Evolutionary conservation across 2,797 vertebrate genomes (phyloP).

Genomic region (Enteromius thamalakanensis): DNA sequence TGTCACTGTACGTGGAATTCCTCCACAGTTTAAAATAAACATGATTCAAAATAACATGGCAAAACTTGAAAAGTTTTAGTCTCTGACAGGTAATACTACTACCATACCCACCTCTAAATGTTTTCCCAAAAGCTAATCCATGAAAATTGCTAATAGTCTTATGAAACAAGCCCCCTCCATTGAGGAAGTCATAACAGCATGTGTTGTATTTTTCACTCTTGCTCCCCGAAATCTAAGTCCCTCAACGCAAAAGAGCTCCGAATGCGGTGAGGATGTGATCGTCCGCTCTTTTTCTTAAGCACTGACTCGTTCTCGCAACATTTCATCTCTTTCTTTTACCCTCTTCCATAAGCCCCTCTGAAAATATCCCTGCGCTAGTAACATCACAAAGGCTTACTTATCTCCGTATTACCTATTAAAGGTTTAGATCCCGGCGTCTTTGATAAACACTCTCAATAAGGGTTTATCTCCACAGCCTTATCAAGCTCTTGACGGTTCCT

Average conservation of each 20-base stretch:
- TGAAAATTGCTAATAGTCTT: conserved; percentile 72
- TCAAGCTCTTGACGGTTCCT: conserved; percentile 80
- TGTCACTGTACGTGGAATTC: background rate
- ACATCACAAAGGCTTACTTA: conserved; percentile 85
- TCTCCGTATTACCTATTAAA: conserved; percentile 86
- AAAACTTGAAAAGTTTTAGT: background rate
- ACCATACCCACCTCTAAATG: conserved; percentile 56
- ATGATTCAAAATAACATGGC: background rate
- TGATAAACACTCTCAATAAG: conserved; percentile 84
- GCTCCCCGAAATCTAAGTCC: conserved; percentile 48
- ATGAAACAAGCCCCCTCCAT: conserved; percentile 62
- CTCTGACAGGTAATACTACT: conserved; percentile 67
- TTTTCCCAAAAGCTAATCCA: conserved; percentile 67
- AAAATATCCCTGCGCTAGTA: conserved; percentile 79
- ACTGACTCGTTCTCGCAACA: conserved; percentile 51
- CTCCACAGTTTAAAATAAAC: background rate
- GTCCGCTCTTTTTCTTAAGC: conserved; percentile 56
- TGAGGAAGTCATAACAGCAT: conserved; percentile 57
- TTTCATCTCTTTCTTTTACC: conserved; percentile 56
- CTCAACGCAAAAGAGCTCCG: conserved; percentile 57
- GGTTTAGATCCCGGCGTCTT: conserved; percentile 79
- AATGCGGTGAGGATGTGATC: conserved; percentile 55
- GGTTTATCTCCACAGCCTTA: conserved; percentile 78
- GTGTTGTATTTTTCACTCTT: conserved; percentile 41
- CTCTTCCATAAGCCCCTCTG: conserved; percentile 60